A percentile compares a stretch with the other conserved stretches of the same genome.
These are phyloP conservation scores for Hyperoplus immaculatus DNA, from an alignment of 2,797 vertebrate genomes.

Conservation along the genomic window DNA sequence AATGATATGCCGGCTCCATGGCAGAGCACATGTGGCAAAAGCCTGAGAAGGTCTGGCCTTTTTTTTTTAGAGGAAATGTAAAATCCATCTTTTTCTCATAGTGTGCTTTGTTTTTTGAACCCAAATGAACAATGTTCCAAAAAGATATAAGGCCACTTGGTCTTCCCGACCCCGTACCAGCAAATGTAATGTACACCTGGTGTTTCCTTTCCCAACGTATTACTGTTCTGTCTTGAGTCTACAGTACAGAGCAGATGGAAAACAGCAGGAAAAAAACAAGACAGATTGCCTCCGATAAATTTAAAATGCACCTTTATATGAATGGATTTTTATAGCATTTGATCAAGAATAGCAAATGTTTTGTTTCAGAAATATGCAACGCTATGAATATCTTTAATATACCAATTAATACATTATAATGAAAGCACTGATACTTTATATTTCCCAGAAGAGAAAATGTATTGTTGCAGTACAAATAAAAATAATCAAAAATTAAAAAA, in stretches of 20 bases:
- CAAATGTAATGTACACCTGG: slow-evolving; percentile 2
- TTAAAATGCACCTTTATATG: neutral
- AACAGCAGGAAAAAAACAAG: neutral
- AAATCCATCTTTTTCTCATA: slow-evolving; percentile 50
- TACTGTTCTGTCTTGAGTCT: slow-evolving; percentile 1
- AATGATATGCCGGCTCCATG: slow-evolving; percentile 63
- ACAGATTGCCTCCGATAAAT: neutral
- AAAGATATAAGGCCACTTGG: slow-evolving; percentile 33
- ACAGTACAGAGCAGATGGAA: too few relatives aligned
- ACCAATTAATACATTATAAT: too few relatives aligned
- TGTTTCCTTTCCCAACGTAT: neutral
- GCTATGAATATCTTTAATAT: neutral
- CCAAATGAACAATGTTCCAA: slow-evolving; percentile 42
- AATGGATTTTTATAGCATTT: neutral
- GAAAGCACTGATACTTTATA: too few relatives aligned
- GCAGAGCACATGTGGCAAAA: slow-evolving; percentile 62
- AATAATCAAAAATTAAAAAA: too few relatives aligned
- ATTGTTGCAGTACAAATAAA: too few relatives aligned
- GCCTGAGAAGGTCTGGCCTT: slow-evolving; percentile 39
- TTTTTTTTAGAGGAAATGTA: slow-evolving; percentile 54
- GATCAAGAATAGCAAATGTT: neutral
- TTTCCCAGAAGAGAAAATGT: too few relatives aligned
- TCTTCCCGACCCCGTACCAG: slow-evolving; percentile 16
- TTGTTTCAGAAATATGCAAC: neutral
- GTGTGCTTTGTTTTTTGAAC: slow-evolving; percentile 46